Base-by-base conservation (phyloP, 2,113 vertebrate species). In the Oreamnos americanus region DNA sequence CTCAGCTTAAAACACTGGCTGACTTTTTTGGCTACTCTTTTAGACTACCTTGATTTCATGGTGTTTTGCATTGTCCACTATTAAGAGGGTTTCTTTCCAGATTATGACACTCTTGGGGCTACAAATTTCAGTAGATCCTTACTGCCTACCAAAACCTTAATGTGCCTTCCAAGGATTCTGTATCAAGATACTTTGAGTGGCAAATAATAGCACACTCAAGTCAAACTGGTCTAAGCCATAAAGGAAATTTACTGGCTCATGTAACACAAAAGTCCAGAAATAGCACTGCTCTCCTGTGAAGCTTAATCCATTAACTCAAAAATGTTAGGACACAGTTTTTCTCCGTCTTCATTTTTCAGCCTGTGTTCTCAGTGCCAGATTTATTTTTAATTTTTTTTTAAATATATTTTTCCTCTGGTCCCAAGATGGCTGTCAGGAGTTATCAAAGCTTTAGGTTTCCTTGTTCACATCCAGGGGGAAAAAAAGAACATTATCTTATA, bases 261-360 rank as follows among this genome's bases (percentile, higher is more conserved):
- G 13, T 82, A 71, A 96, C 36, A 95, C 36, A 12, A 47, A 94
- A 78, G 53, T 51, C 19, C 64, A 97, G 95, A 96, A 97, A 93
- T 67, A 95, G 13, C 58, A 76, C 4, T 92, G 12, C 15, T 88
- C 13, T 95, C 53, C 64, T 14, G 15, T 71, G 43, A 94, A 15
- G 3, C 60, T 78, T 84, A 82, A 85, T 60, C 26, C 55, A 39
- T 26, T 88, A 43, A 33, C 19, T 82, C 45, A 60, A 71, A 78
- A 95, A 86, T 62, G 17, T 88, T 55, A 78, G 28, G 45, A 90
- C 58, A 82, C 16, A 78, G 14, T 78, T 76, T 84, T 90, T 87
- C 53, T 78, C 17, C 85, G 28, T 90, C 36, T 87, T 79, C 51
- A 84, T 86, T 93, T 62, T 78, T 90, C n/a, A 92, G 4, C 6